Conservation (phyloP, 2,113 vertebrate species). For the Odocoileus hemionus region DNA sequence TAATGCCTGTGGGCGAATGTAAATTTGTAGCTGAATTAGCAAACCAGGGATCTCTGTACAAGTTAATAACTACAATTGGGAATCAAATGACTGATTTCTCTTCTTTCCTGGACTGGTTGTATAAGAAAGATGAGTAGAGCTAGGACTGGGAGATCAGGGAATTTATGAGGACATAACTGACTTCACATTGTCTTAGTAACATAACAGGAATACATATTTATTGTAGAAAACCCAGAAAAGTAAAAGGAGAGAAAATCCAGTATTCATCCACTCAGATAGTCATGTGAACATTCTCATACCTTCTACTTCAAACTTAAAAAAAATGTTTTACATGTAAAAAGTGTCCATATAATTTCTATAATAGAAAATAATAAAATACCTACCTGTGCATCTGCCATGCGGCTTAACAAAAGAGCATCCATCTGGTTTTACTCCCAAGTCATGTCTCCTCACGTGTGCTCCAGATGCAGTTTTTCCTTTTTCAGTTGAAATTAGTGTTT, state of each 20-base stretch:
- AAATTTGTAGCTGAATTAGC: conserved; percentile 68
- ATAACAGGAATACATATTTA: not conserved
- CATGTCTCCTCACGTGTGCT: not conserved
- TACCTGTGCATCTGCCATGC: rapidly evolving
- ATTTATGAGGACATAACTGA: not conserved
- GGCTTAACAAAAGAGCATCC: not conserved
- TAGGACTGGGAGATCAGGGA: not conserved
- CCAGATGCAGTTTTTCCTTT: not conserved
- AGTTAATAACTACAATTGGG: conserved; percentile 57
- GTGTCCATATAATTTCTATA: not conserved
- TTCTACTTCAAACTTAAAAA: not conserved
- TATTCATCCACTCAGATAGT: not conserved
- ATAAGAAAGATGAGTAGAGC: not conserved
- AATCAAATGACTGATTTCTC: conserved; percentile 36
- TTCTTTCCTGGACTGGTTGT: not conserved
- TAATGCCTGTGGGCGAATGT: conserved; percentile 58
- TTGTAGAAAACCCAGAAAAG: not conserved
- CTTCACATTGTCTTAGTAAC: not conserved
- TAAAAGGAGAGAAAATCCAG: not conserved
- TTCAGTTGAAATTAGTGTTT: not conserved
- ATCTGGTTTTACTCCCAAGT: not conserved
- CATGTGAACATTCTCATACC: not conserved
- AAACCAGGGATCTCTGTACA: conserved; percentile 19
- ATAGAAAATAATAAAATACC: not conserved
- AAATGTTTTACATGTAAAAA: not conserved